Conservation (phyloP, 2,888 invertebrate genomes). For the Calephelis perditalis region DNA sequence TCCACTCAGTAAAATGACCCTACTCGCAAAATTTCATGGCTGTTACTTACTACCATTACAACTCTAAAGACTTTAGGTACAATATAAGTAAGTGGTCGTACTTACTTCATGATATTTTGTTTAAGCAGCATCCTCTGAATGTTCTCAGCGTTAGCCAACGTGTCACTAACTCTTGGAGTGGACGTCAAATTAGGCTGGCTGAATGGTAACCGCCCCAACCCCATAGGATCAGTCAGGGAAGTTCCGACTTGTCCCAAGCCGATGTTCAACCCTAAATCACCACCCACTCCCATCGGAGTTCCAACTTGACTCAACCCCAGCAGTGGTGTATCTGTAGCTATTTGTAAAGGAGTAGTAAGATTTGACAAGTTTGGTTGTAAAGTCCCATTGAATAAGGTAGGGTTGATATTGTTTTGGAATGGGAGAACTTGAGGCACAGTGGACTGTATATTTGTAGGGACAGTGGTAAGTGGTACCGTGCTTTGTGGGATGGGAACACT, state of each 20-base stretch:
- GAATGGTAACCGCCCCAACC: constrained; percentile 36
- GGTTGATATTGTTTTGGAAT: constrained; percentile 37
- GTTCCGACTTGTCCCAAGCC: constrained; percentile 34
- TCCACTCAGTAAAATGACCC: too few species aligned
- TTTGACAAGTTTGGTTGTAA: constrained; percentile 45
- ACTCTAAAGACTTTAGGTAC: too few species aligned
- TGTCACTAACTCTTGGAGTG: constrained; percentile 42
- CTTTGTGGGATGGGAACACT: constrained; percentile 32
- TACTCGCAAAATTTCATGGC: too few species aligned
- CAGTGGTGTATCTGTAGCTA: constrained; percentile 58
- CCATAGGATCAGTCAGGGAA: constrained; percentile 35
- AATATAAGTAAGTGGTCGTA: too few species aligned
- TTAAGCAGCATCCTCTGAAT: constrained; percentile 71
- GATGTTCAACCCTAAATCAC: constrained; percentile 46
- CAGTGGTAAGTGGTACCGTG: constrained; percentile 30
- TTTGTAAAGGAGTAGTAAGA: constrained; percentile 61
- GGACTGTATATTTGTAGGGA: constrained; percentile 31
- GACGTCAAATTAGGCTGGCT: constrained; percentile 44
- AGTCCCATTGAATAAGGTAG: constrained; percentile 38
- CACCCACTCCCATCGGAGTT: constrained; percentile 49
- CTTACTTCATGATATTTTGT: constrained; percentile 73
- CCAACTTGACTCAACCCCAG: constrained; percentile 58
- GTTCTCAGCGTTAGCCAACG: constrained; percentile 60
- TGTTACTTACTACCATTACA: too few species aligned
- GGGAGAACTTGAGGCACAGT: constrained; percentile 30